A percentile compares a stretch with the other conserved stretches of the same genome.
Evolutionary conservation across 2,797 vertebrate genomes (phyloP).

Genomic region (Myotis pilosus): DNA sequence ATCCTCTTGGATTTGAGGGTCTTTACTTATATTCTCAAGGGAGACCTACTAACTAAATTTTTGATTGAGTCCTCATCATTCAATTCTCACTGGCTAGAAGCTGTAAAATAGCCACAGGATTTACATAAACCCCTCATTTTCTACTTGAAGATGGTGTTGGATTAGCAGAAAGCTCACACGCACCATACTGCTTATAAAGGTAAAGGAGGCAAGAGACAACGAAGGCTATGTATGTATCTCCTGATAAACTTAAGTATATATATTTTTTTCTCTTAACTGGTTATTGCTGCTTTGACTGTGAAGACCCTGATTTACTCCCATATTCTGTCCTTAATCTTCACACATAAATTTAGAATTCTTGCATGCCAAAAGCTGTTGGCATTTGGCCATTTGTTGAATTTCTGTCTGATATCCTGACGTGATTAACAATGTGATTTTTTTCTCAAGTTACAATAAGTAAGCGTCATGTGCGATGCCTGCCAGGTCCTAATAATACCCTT

Average conservation of each 20-base stretch:
- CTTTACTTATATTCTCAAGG: not conserved
- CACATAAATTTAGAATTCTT: not conserved
- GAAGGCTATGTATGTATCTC: not conserved
- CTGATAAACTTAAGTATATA: not conserved
- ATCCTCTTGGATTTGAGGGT: not conserved
- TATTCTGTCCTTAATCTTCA: not conserved
- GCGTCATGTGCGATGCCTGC: not conserved
- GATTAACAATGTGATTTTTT: not conserved
- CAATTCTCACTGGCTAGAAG: not conserved
- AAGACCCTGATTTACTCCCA: not conserved
- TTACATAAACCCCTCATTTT: slow-evolving; percentile 12
- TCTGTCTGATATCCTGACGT: not conserved
- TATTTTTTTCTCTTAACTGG: not conserved
- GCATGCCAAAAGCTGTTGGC: not conserved
- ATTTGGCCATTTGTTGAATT: not conserved
- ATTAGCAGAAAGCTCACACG: not conserved
- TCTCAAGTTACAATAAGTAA: not conserved
- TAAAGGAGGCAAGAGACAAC: not conserved
- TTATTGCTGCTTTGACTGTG: not conserved
- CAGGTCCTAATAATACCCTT: not conserved
- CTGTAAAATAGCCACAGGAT: not conserved
- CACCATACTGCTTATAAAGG: not conserved
- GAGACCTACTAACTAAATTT: not conserved
- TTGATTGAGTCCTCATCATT: not conserved
- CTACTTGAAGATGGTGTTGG: not conserved